Conservation (phyloP, 2,888 invertebrate genomes). For the Cyrtodaria siliqua region DNA sequence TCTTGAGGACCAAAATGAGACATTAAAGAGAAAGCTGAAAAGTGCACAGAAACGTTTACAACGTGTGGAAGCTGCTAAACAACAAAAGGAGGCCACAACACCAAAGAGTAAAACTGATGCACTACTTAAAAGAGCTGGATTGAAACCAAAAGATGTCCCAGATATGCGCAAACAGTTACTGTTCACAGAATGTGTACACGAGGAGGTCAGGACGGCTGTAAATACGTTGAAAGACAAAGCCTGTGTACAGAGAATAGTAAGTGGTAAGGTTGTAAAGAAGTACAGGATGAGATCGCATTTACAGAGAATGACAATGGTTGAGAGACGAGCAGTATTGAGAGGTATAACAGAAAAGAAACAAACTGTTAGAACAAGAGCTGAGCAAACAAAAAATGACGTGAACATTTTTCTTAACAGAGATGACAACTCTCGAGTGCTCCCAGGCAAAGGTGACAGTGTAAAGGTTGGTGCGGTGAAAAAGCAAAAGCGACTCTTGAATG, state of each 20-base stretch:
- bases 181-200: too few relatives aligned
- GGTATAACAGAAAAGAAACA: not conserved
- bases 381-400: constrained; percentile 11
- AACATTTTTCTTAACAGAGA: constrained; percentile 46
- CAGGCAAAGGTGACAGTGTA: constrained; percentile 45
- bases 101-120: too few relatives aligned
- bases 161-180: too few relatives aligned
- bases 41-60: too few relatives aligned
- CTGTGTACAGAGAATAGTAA: not conserved
- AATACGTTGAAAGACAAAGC: too few relatives aligned
- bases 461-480: constrained; percentile 25
- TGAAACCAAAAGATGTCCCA: too few relatives aligned
- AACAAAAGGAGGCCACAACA: too few relatives aligned
- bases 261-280: constrained; percentile 28
- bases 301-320: constrained; percentile 2
- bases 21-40: too few relatives aligned
- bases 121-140: too few relatives aligned
- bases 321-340: not conserved
- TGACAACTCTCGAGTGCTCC: constrained; percentile 38
- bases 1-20: too few relatives aligned
- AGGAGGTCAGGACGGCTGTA: too few relatives aligned
- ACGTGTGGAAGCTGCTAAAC: too few relatives aligned
- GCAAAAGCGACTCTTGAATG: constrained; percentile 52
- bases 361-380: not conserved
- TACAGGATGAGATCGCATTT: constrained; percentile 18